Conservation (phyloP, 2,113 vertebrate genomes). For the Cisticola juncidis region DNA sequence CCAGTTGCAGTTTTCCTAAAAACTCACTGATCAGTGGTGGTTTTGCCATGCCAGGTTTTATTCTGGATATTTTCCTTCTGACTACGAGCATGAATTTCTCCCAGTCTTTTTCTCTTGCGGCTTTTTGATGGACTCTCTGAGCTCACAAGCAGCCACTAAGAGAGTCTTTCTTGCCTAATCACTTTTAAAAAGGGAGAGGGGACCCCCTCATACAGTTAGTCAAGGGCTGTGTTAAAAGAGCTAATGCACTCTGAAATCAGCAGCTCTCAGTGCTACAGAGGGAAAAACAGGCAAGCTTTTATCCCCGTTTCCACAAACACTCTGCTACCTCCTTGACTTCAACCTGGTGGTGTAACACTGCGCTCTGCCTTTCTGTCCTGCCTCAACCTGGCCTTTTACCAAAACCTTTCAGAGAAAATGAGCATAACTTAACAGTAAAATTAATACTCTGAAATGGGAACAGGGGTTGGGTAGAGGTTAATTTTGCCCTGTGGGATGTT, state of each 20-base stretch:
- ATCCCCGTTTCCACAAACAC: neutral
- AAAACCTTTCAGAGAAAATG: neutral
- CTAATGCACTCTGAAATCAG: neutral
- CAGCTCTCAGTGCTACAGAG: neutral
- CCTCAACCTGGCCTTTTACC: neutral
- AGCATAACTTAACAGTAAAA: neutral
- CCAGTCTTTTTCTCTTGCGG: neutral
- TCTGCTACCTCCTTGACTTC: neutral
- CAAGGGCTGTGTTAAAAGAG: neutral
- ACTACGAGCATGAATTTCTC: neutral
- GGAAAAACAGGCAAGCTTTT: neutral
- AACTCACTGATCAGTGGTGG: neutral
- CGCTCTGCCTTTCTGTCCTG: neutral
- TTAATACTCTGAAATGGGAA: neutral
- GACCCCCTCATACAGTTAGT: neutral
- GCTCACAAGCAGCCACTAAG: neutral
- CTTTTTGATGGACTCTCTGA: neutral
- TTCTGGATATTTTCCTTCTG: neutral
- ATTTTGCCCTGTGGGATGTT: neutral
- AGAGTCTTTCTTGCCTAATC: constrained; percentile 7
- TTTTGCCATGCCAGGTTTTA: neutral
- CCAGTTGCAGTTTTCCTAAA: neutral
- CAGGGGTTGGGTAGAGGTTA: neutral
- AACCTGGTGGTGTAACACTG: neutral
- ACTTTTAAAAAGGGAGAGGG: neutral